A percentile compares a stretch with the other conserved stretches of the same genome.
phyloP scores from a whole-genome alignment of 2,888 invertebrate genomes.

The Lepas anatifera region DNA sequence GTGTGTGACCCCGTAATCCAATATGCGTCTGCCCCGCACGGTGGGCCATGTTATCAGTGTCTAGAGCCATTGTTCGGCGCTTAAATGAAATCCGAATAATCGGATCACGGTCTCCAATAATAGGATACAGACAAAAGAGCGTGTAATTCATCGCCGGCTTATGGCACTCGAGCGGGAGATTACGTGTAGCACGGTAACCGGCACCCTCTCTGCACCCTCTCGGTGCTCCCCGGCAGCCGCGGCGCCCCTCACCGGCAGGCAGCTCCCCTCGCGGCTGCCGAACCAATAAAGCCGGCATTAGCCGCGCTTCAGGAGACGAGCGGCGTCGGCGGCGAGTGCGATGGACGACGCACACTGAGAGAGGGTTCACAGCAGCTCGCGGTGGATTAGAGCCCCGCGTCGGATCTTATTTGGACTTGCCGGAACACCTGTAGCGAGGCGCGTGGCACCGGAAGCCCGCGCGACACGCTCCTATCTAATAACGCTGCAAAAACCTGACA shows the following conservation, averaged over 20 bases:
- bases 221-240: not conserved
- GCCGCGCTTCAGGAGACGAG: not conserved
- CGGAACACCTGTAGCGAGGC: no score
- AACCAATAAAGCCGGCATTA: not conserved
- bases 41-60: not conserved
- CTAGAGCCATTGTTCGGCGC: not conserved
- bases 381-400: no score
- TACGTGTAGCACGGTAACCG: not conserved
- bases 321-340: no score
- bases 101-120: constrained; percentile 1
- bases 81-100: constrained; percentile 11
- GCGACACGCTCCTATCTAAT: no score
- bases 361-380: no score
- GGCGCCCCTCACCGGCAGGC: no score
- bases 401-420: no score
- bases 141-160: constrained; percentile 9
- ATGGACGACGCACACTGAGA: no score
- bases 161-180: constrained; percentile 4
- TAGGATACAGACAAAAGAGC: constrained; percentile 6
- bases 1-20: not conserved
- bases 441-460: no score
- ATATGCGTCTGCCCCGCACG: not conserved
- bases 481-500: no score
- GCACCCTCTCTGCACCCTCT: not conserved
- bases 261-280: no score